Evolutionary conservation across 2,113 vertebrate genomes (phyloP), one percentile per base, ranked within the genome.

Genomic region (Sinocyclocheilus rhinocerous): DNA sequence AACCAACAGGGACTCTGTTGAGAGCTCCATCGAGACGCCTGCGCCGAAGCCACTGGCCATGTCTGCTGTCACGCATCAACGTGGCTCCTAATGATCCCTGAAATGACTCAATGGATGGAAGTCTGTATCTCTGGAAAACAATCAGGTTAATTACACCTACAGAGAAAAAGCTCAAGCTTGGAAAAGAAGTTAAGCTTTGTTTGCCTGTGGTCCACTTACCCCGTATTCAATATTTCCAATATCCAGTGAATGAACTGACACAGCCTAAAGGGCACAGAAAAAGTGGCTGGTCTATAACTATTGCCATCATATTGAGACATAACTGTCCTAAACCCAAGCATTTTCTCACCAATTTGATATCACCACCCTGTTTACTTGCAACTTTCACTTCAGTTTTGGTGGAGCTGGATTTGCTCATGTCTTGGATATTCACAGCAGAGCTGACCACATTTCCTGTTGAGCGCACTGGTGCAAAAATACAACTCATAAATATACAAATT

Each of bases 21-120:
- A 99, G 93, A 10, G 98, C 97, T 52, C 98, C 98, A 80, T 99
- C 98, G 88, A 99, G 92, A 1, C 97, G 94, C 85, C 98, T 95
- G 85, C 98, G 93, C 45, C 98, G 96, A 89, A 97, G 96, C 97
- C 98, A 99, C 36, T 99, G 98, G 8, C 98, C 98, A 1, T 98
- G 97, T 26, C 95, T 96, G 48, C 92, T 95, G 22, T 98, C 97
- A 90, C 91, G 95, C 85, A 86, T 72, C 26, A 84, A 42, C 0
- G 87, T 86, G 2, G 78, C 16, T 61, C 75, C 89, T 9, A 91
- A 90, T 0, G 92, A 90, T 42, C 92, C 76, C 36, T 95, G 93
- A 92, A 94, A 88, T 16, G 84, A 93, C 85, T 94, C 93, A 24
- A 94, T 88, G 80, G 92, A 94, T 1, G 93, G 90, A 65, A 94